Conservation (phyloP, 2,888 invertebrate species). For the Cotesia congregata region DNA sequence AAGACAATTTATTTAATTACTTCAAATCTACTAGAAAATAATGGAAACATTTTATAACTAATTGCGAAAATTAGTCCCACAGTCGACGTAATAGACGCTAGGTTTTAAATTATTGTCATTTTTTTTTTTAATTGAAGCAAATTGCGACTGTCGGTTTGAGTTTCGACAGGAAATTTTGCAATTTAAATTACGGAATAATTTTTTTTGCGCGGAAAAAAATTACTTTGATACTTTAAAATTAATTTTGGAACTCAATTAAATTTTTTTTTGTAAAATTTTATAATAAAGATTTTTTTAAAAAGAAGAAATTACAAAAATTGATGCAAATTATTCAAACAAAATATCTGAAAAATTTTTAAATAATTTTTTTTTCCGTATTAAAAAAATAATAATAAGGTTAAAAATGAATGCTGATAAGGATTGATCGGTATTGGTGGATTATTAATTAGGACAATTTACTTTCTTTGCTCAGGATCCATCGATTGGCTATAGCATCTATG, state of each 20-base stretch:
- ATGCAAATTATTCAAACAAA: too few relatives aligned
- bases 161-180: neutral
- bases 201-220: neutral
- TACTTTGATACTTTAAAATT: too few relatives aligned
- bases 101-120: neutral
- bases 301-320: too few relatives aligned
- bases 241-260: too few relatives aligned
- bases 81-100: neutral
- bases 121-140: neutral
- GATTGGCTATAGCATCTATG: slow-evolving; percentile 5
- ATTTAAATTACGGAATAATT: neutral
- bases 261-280: too few relatives aligned
- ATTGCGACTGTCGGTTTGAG: neutral
- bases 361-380: too few relatives aligned
- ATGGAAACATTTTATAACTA: neutral
- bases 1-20: slow-evolving; percentile 5
- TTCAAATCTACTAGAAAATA: neutral
- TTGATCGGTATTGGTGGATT: neutral
- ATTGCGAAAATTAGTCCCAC: neutral
- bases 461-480: slow-evolving; percentile 10
- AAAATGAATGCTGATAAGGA: neutral
- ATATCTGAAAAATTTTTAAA: too few relatives aligned
- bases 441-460: neutral
- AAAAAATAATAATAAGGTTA: too few relatives aligned
- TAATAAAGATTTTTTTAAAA: too few relatives aligned